A percentile compares a stretch with the other conserved stretches of the same genome.
Conservation (phyloP, 2,888 invertebrate species). For the Elegia similella region DNA sequence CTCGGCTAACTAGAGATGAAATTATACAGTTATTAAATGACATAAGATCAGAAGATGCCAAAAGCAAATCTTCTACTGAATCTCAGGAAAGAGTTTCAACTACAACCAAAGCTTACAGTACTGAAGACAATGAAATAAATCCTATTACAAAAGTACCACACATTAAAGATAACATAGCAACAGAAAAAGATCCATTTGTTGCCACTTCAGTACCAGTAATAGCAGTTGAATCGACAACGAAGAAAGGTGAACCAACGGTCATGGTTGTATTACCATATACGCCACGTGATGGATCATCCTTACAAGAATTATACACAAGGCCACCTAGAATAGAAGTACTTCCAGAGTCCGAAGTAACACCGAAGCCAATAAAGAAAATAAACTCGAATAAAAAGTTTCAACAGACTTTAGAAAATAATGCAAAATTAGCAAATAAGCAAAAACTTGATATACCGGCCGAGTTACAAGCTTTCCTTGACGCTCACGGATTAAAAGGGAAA, state of each 20-base stretch:
- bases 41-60: slow-evolving; percentile 80
- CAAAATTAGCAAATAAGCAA: slow-evolving; percentile 41
- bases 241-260: slow-evolving; percentile 62
- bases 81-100: slow-evolving; percentile 35
- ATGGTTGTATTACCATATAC: slow-evolving; percentile 86
- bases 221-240: slow-evolving; percentile 50
- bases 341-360: slow-evolving; percentile 50
- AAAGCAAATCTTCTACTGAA: slow-evolving; percentile 45
- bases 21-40: slow-evolving; percentile 85
- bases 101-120: slow-evolving; percentile 40
- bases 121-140: slow-evolving; percentile 52
- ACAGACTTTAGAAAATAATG: slow-evolving; percentile 43
- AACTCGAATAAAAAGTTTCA: slow-evolving; percentile 41
- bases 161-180: slow-evolving; percentile 31
- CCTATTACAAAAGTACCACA: slow-evolving; percentile 31
- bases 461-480: slow-evolving; percentile 64
- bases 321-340: slow-evolving; percentile 84
- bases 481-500: slow-evolving; percentile 63
- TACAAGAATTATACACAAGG: slow-evolving; percentile 85
- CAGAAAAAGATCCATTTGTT: slow-evolving; percentile 28
- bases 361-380: slow-evolving; percentile 41
- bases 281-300: slow-evolving; percentile 75
- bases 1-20: slow-evolving; percentile 83
- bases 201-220: slow-evolving; percentile 33
- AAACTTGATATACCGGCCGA: slow-evolving; percentile 59